Conservation (phyloP, 2,888 invertebrate genomes). For the Cryptus viduatorius region DNA sequence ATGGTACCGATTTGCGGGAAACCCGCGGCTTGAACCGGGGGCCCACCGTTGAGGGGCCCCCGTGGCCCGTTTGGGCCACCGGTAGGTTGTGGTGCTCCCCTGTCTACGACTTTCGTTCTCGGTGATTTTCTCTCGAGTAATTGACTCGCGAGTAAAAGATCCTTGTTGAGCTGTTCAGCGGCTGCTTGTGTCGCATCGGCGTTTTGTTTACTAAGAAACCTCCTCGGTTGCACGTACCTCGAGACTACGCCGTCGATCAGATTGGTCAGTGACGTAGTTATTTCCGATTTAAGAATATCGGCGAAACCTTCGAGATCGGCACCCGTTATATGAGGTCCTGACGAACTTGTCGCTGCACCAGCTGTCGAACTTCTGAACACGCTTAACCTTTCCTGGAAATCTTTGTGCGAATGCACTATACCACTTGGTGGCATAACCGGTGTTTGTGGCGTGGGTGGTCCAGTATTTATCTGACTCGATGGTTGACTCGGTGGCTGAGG, state of each 20-base stretch:
- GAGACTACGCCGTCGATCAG: slow-evolving; percentile 95
- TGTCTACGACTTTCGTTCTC: slow-evolving; percentile 90
- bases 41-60: slow-evolving; percentile 84
- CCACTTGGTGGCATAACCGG: slow-evolving; percentile 84
- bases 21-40: slow-evolving; percentile 85
- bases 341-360: slow-evolving; percentile 86
- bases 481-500: slow-evolving; percentile 84
- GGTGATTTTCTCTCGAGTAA: slow-evolving; percentile 94
- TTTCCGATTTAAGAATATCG: slow-evolving; percentile 96
- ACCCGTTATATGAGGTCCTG: slow-evolving; percentile 89
- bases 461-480: slow-evolving; percentile 80
- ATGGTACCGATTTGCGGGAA: slow-evolving; percentile 87
- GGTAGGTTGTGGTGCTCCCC: slow-evolving; percentile 86
- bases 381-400: slow-evolving; percentile 92
- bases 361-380: slow-evolving; percentile 91
- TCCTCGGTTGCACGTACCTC: slow-evolving; percentile 93
- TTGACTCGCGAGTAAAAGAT: slow-evolving; percentile 92
- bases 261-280: slow-evolving; percentile 93
- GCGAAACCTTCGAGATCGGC: slow-evolving; percentile 95
- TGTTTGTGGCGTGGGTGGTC: slow-evolving; percentile 82
- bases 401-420: slow-evolving; percentile 86
- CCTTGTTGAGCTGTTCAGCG: slow-evolving; percentile 94
- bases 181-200: slow-evolving; percentile 93
- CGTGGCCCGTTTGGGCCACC: slow-evolving; percentile 85
- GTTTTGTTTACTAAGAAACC: slow-evolving; percentile 91